phyloP scores from a whole-genome alignment of 2,113 vertebrate species.

The Noturus placidus region DNA sequence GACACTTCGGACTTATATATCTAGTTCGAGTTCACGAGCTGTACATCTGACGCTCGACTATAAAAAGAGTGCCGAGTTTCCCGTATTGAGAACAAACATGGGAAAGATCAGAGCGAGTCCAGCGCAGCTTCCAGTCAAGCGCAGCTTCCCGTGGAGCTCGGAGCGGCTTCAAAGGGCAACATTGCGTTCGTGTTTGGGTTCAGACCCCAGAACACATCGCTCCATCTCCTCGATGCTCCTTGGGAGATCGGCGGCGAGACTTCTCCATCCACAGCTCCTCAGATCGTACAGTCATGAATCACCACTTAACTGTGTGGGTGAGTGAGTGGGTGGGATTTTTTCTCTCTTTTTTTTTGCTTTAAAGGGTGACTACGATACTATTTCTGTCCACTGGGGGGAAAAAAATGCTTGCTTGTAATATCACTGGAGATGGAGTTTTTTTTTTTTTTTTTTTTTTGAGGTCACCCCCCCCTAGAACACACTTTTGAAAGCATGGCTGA shows the following conservation, averaged over 20 bases:
- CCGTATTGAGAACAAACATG: constrained; percentile 36
- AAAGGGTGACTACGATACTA: constrained; percentile 59
- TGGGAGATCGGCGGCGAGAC: constrained; percentile 66
- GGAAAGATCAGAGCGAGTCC: constrained; percentile 34
- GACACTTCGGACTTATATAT: not conserved
- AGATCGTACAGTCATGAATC: constrained; percentile 65
- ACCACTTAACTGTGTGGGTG: constrained; percentile 64
- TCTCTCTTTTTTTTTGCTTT: not conserved
- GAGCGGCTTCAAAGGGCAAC: constrained; percentile 59
- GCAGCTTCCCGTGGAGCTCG: constrained; percentile 55
- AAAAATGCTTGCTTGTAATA: constrained; percentile 56
- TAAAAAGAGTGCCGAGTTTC: constrained; percentile 20
- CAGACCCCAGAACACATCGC: constrained; percentile 50
- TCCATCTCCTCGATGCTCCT: constrained; percentile 60
- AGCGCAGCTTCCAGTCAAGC: constrained; percentile 18
- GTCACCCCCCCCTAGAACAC: constrained; percentile 53
- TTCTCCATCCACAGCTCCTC: constrained; percentile 55
- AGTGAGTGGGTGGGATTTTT: constrained; percentile 3
- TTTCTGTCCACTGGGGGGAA: constrained; percentile 61
- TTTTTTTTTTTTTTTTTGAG: constrained; percentile 61
- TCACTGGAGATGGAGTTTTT: constrained; percentile 58
- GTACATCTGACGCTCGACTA: not conserved
- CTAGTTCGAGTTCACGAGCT: not conserved
- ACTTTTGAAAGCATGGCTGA: constrained; percentile 60
- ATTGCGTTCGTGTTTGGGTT: constrained; percentile 67